Percentiles rank a stretch among this genome's conserved stretches.
These are phyloP conservation scores for Strigamia crassipes DNA, from an alignment of 2,888 invertebrate genomes.

Conservation along the genomic window DNA sequence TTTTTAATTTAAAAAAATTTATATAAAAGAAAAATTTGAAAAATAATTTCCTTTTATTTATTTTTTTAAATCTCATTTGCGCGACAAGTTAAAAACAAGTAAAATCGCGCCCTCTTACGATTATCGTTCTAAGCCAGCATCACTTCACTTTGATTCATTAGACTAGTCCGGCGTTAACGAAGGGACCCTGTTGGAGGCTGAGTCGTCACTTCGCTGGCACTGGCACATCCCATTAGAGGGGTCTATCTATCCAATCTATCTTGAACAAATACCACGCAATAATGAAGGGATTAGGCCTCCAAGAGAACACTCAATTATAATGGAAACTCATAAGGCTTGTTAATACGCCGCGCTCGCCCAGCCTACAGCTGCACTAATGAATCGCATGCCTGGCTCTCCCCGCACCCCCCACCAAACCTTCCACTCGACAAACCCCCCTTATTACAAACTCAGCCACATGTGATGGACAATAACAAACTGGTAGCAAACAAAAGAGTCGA, in stretches of 20 bases:
- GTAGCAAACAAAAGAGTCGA: constrained; percentile 1
- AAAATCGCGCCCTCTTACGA: neutral
- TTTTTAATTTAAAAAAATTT: neutral
- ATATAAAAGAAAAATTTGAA: neutral
- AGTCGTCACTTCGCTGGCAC: constrained; percentile 40
- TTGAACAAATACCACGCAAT: constrained; percentile 51
- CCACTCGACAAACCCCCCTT: constrained; percentile 1
- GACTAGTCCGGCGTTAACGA: neutral
- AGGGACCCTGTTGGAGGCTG: constrained; percentile 42
- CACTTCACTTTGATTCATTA: constrained; percentile 23
- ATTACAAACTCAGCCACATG: constrained; percentile 4
- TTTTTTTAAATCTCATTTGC: too few relatives aligned
- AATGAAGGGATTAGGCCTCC: constrained; percentile 51
- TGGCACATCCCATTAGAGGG: constrained; percentile 44
- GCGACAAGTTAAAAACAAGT: neutral
- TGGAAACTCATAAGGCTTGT: constrained; percentile 48
- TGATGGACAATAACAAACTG: constrained; percentile 28
- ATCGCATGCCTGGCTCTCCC: constrained; percentile 3
- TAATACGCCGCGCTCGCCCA: constrained; percentile 44
- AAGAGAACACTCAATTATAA: constrained; percentile 50
- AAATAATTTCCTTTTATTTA: neutral
- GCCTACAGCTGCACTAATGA: constrained; percentile 46
- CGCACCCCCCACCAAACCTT: neutral
- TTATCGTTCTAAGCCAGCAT: neutral
- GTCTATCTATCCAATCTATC: constrained; percentile 50